These are phyloP conservation scores for Perodicticus potto DNA, from an alignment of 2,797 vertebrate species.

Conservation along the genomic window DNA sequence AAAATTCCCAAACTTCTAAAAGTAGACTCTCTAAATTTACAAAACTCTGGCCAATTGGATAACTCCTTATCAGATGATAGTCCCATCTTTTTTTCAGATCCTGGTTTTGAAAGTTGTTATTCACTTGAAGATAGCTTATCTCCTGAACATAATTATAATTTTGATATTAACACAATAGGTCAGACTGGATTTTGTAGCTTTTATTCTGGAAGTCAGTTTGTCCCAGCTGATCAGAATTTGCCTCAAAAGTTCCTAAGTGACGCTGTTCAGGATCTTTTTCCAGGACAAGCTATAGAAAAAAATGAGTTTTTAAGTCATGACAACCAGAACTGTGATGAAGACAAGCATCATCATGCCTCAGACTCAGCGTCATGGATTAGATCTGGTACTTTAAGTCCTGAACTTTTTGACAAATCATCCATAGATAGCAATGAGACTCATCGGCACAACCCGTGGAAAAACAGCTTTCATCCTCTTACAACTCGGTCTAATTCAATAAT, in stretches of 20 bases:
- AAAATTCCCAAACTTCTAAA: conserved; percentile 89
- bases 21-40: conserved; percentile 88
- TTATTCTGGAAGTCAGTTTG: conserved; percentile 97
- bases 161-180: conserved; percentile 97
- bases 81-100: conserved; percentile 93
- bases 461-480: conserved; percentile 86
- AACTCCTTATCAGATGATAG: conserved; percentile 90
- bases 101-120: conserved; percentile 95
- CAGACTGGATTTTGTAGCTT: conserved; percentile 96
- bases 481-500: conserved; percentile 87
- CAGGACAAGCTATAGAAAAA: conserved; percentile 87
- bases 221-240: conserved; percentile 96
- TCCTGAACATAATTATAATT: conserved; percentile 97
- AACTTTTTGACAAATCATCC: conserved; percentile 92
- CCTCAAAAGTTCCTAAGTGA: conserved; percentile 98
- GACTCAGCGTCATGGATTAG: conserved; percentile 88
- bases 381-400: conserved; percentile 90
- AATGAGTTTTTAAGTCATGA: conserved; percentile 87
- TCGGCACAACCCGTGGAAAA: conserved; percentile 87
- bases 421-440: conserved; percentile 88
- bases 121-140: conserved; percentile 97
- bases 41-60: conserved; percentile 87
- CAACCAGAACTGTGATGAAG: conserved; percentile 87
- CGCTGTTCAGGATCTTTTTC: conserved; percentile 93
- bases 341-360: conserved; percentile 84